Conservation (phyloP, 2,797 vertebrate genomes). For the Dryobates pubescens region DNA sequence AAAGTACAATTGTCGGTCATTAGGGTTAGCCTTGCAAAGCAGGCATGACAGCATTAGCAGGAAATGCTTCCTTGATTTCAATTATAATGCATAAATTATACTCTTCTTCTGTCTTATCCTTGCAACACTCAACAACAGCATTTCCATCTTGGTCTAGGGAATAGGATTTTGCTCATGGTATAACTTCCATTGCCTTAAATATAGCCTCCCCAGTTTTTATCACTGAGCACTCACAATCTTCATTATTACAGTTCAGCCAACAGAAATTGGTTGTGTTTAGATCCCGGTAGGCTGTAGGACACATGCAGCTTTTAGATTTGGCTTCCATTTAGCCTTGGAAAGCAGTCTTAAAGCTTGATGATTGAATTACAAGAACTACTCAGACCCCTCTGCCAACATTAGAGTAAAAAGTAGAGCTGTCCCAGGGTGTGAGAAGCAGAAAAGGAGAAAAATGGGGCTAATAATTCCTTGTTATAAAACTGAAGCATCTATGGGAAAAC, state of each 20-base stretch:
- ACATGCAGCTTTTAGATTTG: constrained; percentile 26
- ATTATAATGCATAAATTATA: constrained; percentile 58
- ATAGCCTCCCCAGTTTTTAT: constrained; percentile 53
- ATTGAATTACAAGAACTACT: constrained; percentile 51
- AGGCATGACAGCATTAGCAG: constrained; percentile 54
- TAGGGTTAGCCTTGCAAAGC: constrained; percentile 65
- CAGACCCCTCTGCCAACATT: constrained; percentile 10
- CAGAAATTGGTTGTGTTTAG: constrained; percentile 62
- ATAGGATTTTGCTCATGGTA: constrained; percentile 54
- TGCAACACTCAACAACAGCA: constrained; percentile 20
- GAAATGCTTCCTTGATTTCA: constrained; percentile 67
- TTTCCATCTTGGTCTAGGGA: constrained; percentile 27
- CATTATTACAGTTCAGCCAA: constrained; percentile 62
- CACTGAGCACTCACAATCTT: constrained; percentile 48
- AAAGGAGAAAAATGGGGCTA: background rate
- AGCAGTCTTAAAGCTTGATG: constrained; percentile 26
- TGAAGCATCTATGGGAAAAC: constrained; percentile 22
- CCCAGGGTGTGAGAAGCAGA: background rate
- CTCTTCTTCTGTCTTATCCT: constrained; percentile 30
- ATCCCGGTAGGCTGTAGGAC: constrained; percentile 34
- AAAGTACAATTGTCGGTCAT: constrained; percentile 68
- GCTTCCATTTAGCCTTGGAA: constrained; percentile 38
- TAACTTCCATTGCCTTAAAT: constrained; percentile 53
- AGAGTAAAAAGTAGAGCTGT: constrained; percentile 10
- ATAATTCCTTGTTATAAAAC: background rate